These are phyloP conservation scores for Porites australiensis DNA, from an alignment of 64 coral and sea anemone species.

Conservation along the genomic window DNA sequence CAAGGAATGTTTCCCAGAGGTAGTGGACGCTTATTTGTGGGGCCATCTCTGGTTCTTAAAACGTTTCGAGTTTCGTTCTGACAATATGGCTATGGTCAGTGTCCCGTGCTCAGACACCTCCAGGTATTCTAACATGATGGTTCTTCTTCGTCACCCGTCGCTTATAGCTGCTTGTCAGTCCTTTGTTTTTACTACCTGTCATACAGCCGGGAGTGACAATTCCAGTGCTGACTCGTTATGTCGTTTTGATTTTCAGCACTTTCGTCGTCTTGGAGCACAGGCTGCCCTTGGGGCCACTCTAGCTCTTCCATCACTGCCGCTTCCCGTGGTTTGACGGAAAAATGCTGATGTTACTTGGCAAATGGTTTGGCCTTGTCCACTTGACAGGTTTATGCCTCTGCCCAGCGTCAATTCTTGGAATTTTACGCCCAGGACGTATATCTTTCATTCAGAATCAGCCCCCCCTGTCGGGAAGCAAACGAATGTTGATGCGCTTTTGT, in stretches of 20 bases:
- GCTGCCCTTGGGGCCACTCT: not conserved
- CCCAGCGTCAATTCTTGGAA: too few relatives aligned
- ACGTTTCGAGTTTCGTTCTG: not conserved
- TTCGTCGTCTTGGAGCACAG: not conserved
- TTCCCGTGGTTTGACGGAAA: not conserved
- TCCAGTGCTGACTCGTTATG: too few relatives aligned
- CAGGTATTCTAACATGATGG: not conserved
- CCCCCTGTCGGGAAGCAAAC: too few relatives aligned
- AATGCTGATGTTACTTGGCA: too few relatives aligned
- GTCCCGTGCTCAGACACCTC: not conserved
- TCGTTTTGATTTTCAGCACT: constrained; percentile 3
- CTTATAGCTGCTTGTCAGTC: not conserved
- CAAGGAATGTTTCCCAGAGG: too few relatives aligned
- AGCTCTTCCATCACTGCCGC: not conserved
- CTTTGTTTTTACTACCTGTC: constrained; percentile 12
- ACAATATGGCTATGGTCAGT: constrained; percentile 6
- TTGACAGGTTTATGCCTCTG: too few relatives aligned
- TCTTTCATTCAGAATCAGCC: too few relatives aligned
- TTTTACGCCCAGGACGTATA: too few relatives aligned
- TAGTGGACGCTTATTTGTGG: not conserved
- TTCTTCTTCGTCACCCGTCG: not conserved
- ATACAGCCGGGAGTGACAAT: too few relatives aligned
- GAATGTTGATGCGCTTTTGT: too few relatives aligned
- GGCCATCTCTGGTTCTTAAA: not conserved
- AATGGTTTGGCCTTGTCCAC: too few relatives aligned